These are phyloP conservation scores for Mythimna loreyi DNA, from an alignment of 2,888 invertebrate genomes.

Conservation along the genomic window DNA sequence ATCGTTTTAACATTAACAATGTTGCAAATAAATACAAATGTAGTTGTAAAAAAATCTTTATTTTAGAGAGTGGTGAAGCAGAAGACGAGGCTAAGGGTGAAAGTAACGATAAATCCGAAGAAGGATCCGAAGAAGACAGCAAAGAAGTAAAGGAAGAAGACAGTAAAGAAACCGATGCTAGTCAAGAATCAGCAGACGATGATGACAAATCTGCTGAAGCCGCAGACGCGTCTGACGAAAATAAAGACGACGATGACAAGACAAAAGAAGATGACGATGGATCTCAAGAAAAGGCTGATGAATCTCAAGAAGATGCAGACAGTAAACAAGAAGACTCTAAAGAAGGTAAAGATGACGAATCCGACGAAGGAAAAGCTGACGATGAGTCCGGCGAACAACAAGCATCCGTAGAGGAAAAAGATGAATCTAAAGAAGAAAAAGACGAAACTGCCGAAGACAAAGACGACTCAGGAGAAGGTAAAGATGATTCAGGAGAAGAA, in stretches of 20 bases:
- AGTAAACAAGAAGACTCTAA: constrained; percentile 68
- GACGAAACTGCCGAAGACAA: constrained; percentile 73
- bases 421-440: constrained; percentile 66
- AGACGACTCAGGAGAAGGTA: constrained; percentile 77
- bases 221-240: constrained; percentile 70
- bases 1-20: neutral
- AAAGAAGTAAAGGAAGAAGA: constrained; percentile 58
- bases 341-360: constrained; percentile 68
- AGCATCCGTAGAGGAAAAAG: constrained; percentile 69
- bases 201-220: constrained; percentile 75
- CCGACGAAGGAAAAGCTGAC: constrained; percentile 74
- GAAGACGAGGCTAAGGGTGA: constrained; percentile 71
- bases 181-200: constrained; percentile 71
- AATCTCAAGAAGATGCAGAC: constrained; percentile 70
- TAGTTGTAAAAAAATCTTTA: neutral
- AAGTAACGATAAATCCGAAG: constrained; percentile 70
- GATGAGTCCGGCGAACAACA: constrained; percentile 75
- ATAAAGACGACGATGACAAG: constrained; percentile 66
- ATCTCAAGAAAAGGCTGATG: constrained; percentile 85
- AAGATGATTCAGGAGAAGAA: constrained; percentile 76
- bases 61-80: constrained; percentile 84
- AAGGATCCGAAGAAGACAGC: constrained; percentile 68
- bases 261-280: constrained; percentile 83
- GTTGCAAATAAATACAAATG: no score
- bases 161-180: constrained; percentile 71